Conservation (phyloP, 1,140 invertebrate species). For the Copidosoma floridanum region DNA sequence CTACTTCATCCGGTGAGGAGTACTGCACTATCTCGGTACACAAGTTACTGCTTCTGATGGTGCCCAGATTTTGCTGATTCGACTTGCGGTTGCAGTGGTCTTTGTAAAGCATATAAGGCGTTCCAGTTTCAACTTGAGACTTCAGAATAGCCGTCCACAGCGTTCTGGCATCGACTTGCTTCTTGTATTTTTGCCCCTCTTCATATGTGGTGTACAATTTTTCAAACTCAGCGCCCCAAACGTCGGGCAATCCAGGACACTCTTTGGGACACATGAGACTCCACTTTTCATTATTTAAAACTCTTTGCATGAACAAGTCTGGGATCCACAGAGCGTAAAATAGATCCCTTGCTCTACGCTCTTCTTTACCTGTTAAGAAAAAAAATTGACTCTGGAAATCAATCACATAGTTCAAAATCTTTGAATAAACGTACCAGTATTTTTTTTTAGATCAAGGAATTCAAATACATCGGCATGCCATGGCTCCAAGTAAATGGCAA, state of each 20-base stretch:
- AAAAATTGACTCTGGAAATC: neutral
- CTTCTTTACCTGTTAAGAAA: constrained; percentile 68
- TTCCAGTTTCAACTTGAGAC: constrained; percentile 97
- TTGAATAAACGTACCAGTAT: constrained; percentile 66
- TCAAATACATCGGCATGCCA: constrained; percentile 99
- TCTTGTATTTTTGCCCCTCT: constrained; percentile 71
- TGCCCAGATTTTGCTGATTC: constrained; percentile 98
- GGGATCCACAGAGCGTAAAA: constrained; percentile 99
- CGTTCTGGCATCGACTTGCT: constrained; percentile 80
- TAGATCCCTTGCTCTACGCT: constrained; percentile 89
- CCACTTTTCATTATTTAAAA: constrained; percentile 86
- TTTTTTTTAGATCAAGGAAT: constrained; percentile 92
- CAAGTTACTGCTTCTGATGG: constrained; percentile 97
- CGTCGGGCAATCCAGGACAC: constrained; percentile 85
- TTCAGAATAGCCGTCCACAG: constrained; percentile 95
- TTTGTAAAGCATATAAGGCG: constrained; percentile 97
- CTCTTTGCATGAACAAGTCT: constrained; percentile 97
- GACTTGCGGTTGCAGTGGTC: constrained; percentile 97
- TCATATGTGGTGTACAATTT: constrained; percentile 89
- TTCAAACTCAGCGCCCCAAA: constrained; percentile 95
- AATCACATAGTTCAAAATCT: neutral
- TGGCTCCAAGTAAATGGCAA: constrained; percentile 97
- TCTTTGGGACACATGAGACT: constrained; percentile 96
- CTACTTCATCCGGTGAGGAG: constrained; percentile 88
- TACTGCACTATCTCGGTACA: constrained; percentile 99